Percentiles rank a stretch among this genome's conserved stretches.
Conservation (phyloP, 2,113 vertebrate genomes). For the Podarcis muralis region DNA sequence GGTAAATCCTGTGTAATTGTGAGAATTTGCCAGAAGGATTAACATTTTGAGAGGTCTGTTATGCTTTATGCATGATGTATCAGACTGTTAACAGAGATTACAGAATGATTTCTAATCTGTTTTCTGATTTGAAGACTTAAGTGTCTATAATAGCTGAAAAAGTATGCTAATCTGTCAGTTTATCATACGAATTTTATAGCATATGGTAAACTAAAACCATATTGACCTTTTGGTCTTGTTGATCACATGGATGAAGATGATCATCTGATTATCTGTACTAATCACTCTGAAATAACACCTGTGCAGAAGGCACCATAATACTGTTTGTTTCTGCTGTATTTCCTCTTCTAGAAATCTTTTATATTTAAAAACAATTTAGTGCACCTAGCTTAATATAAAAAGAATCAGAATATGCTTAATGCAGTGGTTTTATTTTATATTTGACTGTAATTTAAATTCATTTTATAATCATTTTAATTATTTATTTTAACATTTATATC, state of each 20-base stretch:
- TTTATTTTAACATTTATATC: too few relatives aligned
- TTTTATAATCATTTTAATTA: background rate
- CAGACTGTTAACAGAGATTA: slow-evolving; percentile 32
- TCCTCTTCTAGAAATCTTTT: slow-evolving; percentile 59
- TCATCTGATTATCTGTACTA: slow-evolving; percentile 77
- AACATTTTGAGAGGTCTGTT: slow-evolving; percentile 24
- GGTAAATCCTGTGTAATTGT: background rate
- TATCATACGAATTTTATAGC: slow-evolving; percentile 66
- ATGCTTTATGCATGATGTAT: background rate
- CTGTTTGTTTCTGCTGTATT: slow-evolving; percentile 65
- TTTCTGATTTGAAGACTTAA: slow-evolving; percentile 43
- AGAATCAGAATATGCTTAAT: background rate
- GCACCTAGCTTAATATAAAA: background rate
- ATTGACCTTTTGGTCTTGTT: slow-evolving; percentile 82
- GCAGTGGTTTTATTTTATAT: background rate
- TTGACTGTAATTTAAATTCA: background rate
- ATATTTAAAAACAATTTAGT: slow-evolving; percentile 7
- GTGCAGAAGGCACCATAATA: slow-evolving; percentile 56
- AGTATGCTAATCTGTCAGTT: slow-evolving; percentile 42
- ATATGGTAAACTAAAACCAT: slow-evolving; percentile 79
- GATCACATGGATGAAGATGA: slow-evolving; percentile 77
- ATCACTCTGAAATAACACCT: slow-evolving; percentile 72
- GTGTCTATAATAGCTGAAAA: slow-evolving; percentile 38
- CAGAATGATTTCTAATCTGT: slow-evolving; percentile 45
- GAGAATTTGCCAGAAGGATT: background rate